phyloP scores from a whole-genome alignment of 2,888 invertebrate genomes.

The Alloplasta piceator region DNA sequence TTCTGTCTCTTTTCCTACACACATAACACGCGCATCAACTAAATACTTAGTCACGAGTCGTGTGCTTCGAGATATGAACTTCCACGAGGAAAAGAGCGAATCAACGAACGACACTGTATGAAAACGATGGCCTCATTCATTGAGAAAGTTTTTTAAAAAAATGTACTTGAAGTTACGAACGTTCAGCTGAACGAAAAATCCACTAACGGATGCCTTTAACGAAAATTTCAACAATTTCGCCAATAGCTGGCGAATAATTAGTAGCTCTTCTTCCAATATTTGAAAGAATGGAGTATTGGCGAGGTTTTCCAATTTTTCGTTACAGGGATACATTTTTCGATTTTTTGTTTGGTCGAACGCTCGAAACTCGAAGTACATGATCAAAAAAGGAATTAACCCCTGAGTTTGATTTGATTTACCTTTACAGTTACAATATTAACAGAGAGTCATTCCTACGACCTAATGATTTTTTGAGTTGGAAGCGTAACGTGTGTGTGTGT shows the following conservation, averaged over 20 bases:
- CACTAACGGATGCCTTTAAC: too few species aligned
- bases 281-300: too few species aligned
- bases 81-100: constrained; percentile 35
- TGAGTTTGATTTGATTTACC: constrained; percentile 30
- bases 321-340: too few species aligned
- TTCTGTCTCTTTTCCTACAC: neutral
- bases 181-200: too few species aligned
- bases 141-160: constrained; percentile 17
- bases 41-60: constrained; percentile 10
- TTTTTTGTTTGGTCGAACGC: too few species aligned
- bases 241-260: too few species aligned
- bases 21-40: neutral
- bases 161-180: too few species aligned
- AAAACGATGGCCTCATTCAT: constrained; percentile 46
- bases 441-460: constrained; percentile 23
- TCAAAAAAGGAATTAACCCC: constrained; percentile 46
- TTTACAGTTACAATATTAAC: constrained; percentile 47
- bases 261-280: too few species aligned
- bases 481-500: constrained; percentile 30
- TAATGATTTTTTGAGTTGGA: constrained; percentile 23
- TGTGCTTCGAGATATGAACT: constrained; percentile 27
- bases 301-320: too few species aligned
- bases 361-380: too few species aligned
- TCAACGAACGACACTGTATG: constrained; percentile 54
- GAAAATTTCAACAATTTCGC: too few species aligned